phyloP scores from a whole-genome alignment of 92 coral and sea anemone genomes.

The Phenganax subtilis region DNA sequence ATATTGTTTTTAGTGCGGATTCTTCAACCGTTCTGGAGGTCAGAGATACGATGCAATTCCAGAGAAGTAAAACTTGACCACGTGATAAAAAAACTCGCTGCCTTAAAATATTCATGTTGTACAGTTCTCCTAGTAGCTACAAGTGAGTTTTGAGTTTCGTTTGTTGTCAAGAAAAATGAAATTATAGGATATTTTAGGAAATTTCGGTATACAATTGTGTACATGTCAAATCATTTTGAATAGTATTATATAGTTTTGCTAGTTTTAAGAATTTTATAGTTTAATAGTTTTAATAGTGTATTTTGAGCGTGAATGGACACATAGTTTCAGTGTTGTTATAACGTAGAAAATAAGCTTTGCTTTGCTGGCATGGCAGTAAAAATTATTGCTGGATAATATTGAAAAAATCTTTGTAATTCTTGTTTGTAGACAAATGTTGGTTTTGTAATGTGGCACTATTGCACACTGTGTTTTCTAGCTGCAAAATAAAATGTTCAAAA shows the following conservation, averaged over 20 bases:
- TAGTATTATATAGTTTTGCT: not conserved
- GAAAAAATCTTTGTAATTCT: not conserved
- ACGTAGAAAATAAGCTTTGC: not conserved
- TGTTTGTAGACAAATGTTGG: not conserved
- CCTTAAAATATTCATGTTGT: not conserved
- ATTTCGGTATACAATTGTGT: too few relatives aligned
- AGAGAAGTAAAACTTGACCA: not conserved
- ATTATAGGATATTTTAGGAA: not conserved
- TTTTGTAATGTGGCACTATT: not conserved
- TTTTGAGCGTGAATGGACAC: not conserved
- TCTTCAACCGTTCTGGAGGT: constrained; percentile 64
- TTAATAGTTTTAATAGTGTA: not conserved
- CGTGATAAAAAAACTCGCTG: not conserved
- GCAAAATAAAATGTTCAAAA: too few relatives aligned
- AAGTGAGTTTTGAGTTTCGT: not conserved
- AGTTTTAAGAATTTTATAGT: not conserved
- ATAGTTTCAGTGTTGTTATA: not conserved
- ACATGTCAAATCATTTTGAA: too few relatives aligned
- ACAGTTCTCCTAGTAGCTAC: not conserved
- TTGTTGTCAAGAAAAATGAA: not conserved
- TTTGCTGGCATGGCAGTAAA: not conserved
- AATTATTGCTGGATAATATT: not conserved
- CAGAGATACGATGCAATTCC: constrained; percentile 20
- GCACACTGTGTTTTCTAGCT: too few relatives aligned
- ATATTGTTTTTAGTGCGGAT: constrained; percentile 63